Evolutionary conservation across 2,113 vertebrate genomes (phyloP), one percentile per base, ranked within the genome.

Genomic region (Charadrius vociferus): DNA sequence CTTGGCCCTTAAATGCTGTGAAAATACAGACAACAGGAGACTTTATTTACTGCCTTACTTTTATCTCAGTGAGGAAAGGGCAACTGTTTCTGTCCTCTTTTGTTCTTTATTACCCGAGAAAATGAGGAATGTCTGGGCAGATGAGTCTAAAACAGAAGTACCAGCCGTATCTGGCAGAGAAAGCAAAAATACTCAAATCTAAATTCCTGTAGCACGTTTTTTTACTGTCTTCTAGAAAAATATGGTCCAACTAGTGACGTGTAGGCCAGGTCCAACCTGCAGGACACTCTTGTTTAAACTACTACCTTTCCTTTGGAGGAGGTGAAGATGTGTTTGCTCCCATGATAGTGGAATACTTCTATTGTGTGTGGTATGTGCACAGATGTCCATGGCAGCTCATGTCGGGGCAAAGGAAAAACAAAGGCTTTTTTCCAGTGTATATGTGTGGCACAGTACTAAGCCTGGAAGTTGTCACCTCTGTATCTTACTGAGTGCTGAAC

Each of bases 291-390:
- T 77, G 6, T 82, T 55, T 73, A 63, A 86, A n/a, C 34, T 71
- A 2, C 41, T 70, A 37, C 24, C 14, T 71, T 63, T 84, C 36
- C 27, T 63, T 68, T 87, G 86, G 56, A 56, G 43, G 72, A 50
- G 30, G 10, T 53, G 43, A 61, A 73, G 59, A 39, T 55, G 19
- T 49, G 15, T 81, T 93, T 89, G 32, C 47, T 68, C 4, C 41
- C 8, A 1, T 39, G 59, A 17, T 3, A 36, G 49, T 6, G 63
- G 61, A 85, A 65, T 11, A 3, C 47, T 81, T 78, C 27, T 71
- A 0, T 75, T 41, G 41, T 52, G 18, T 0, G 0, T n/a, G 41
- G 26, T 59, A 23, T 1, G 5, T 61, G 68, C n/a, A 7, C 3
- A 0, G 22, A 10, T 9, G 23, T 52, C 11, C 72, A 4, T 29